Percentiles rank a stretch among this genome's conserved stretches.
These are phyloP conservation scores for Oceanodroma leucorhoa DNA, from an alignment of 2,797 vertebrate species.

Conservation along the genomic window DNA sequence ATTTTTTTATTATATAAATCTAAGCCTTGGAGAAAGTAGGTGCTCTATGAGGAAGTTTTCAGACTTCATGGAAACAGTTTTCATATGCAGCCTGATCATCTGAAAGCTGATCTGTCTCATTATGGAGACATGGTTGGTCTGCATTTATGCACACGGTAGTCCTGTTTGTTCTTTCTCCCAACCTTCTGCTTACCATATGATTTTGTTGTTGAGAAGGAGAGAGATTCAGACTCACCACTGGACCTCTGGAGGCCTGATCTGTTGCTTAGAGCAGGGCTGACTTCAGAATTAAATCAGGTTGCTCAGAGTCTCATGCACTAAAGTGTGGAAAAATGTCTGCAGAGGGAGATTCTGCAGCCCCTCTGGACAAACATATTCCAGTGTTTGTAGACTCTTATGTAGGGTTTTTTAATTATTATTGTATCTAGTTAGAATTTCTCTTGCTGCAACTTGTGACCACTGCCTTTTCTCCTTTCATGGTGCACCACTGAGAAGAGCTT, in stretches of 20 bases:
- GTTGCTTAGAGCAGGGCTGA: not conserved
- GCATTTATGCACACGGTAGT: not conserved
- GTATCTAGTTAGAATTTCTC: not conserved
- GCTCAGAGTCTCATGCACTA: not conserved
- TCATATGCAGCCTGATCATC: not conserved
- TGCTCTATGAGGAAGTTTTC: not conserved
- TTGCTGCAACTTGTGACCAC: not conserved
- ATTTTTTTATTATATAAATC: not conserved
- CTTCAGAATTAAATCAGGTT: not conserved
- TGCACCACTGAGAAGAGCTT: not conserved
- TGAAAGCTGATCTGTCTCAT: not conserved
- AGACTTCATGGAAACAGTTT: not conserved
- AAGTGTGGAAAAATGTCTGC: not conserved
- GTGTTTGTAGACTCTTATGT: not conserved
- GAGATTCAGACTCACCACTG: rapidly evolving
- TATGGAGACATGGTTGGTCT: not conserved
- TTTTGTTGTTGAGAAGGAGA: not conserved
- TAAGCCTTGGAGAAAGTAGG: not conserved
- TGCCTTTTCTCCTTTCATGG: not conserved
- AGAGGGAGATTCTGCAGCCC: not conserved
- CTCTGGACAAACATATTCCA: not conserved
- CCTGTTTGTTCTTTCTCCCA: not conserved
- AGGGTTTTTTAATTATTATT: not conserved
- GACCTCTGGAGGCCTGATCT: not conserved
- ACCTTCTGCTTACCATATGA: not conserved